Base-by-base conservation (phyloP, 2,113 vertebrate genomes). In the Notiomystis cincta region DNA sequence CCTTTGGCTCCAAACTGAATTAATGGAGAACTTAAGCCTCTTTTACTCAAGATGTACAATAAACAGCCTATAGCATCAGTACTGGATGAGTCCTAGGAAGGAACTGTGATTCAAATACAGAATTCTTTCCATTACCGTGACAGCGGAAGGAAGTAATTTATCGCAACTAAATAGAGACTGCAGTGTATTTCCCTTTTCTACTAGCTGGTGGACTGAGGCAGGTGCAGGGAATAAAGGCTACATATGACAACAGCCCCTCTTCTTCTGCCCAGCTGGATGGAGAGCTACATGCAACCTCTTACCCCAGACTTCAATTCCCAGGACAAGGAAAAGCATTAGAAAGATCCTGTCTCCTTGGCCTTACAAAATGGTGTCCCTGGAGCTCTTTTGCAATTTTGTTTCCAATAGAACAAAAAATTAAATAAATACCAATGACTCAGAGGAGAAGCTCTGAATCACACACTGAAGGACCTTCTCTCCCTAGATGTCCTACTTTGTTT, bases 251-350 rank as follows among this genome's bases (percentile, higher is more conserved):
- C n/a, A 87, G 38, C 13, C 37, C 10, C 64, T 70, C 86, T 91
- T 86, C 86, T 82, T 90, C 56, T 76, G 50, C 66, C 60, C 94
- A 95, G 92, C 88, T 94, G 82, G 77, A 85, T 85, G 21, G 25
- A 78, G 35, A 79, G 38, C 61, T 71, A 67, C 56, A 81, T 28
- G 54, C 8, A 88, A n/a, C 22, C 37, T 72, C 66, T 65, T 53
- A 87, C 42, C 10, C 22, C 28, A 65, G 79, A 62, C 15, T 73
- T 94, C 33, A 91, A 61, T 69, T 94, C 31, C n/a, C 58, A 82
- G 22, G 22, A 65, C 40, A 84, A 91, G 27, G 51, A 64, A 86
- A 77, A 71, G 15, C n/a, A 65, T 38, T 62, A 28, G 67, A 31
- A 93, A 73, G 38, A 77, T 70, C 88, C 44, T 30, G 7, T 61